A percentile compares a stretch with the other conserved stretches of the same genome.
phyloP scores from a whole-genome alignment of 2,888 invertebrate genomes.

The Deilephila porcellus region DNA sequence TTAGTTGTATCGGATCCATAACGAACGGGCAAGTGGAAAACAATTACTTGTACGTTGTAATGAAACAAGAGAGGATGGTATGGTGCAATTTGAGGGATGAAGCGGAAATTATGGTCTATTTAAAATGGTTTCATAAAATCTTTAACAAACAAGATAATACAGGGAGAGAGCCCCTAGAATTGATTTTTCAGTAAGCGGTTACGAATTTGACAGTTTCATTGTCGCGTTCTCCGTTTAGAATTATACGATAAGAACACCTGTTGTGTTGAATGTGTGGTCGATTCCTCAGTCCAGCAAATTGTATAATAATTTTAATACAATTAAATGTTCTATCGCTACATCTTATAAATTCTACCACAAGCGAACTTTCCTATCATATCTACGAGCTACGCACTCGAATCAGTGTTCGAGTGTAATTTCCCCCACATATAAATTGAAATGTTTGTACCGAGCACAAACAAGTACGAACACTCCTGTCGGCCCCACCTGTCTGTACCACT shows the following conservation, averaged over 20 bases:
- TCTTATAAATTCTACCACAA: neutral
- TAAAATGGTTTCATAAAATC: too few relatives aligned
- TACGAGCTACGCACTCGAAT: constrained; percentile 27
- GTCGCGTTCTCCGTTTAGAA: too few relatives aligned
- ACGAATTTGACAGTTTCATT: too few relatives aligned
- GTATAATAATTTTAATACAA: neutral
- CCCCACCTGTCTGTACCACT: neutral
- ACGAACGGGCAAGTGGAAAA: constrained; percentile 40
- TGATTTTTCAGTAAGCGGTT: too few relatives aligned
- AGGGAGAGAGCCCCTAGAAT: too few relatives aligned
- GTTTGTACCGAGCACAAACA: constrained; percentile 5
- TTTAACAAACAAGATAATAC: too few relatives aligned
- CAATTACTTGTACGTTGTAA: constrained; percentile 43
- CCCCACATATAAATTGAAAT: constrained; percentile 34
- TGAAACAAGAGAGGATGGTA: constrained; percentile 32
- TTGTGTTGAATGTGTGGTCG: too few relatives aligned
- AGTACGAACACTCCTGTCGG: neutral
- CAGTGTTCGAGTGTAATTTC: constrained; percentile 18
- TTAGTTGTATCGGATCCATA: constrained; percentile 42
- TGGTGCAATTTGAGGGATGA: constrained; percentile 29
- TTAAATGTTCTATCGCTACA: constrained; percentile 29
- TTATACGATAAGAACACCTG: too few relatives aligned
- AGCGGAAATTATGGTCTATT: neutral
- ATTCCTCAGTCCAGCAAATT: too few relatives aligned
- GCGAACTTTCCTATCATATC: constrained; percentile 39